Conservation (phyloP, 2,797 vertebrate species). For the Smutsia temminckii region DNA sequence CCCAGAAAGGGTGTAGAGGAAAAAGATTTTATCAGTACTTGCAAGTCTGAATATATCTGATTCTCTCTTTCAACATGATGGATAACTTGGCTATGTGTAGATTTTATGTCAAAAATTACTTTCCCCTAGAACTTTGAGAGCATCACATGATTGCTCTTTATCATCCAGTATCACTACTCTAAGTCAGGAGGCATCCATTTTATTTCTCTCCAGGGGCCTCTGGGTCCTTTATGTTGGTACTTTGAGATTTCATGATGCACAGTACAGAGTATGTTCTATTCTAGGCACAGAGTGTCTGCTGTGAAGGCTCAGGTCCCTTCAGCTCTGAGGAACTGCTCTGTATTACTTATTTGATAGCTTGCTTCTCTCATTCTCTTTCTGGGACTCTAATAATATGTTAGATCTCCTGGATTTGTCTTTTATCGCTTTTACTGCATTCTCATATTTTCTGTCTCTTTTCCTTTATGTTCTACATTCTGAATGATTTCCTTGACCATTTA, state of each 20-base stretch:
- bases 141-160: not conserved
- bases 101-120: not conserved
- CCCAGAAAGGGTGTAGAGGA: not conserved
- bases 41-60: not conserved
- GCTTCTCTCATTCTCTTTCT: not conserved
- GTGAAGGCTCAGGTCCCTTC: accelerated
- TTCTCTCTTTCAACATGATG: not conserved
- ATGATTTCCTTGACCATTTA: not conserved
- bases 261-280: not conserved
- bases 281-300: not conserved
- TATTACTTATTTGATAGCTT: not conserved
- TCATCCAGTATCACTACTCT: too few species aligned
- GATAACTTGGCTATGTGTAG: not conserved
- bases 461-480: not conserved
- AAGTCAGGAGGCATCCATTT: not conserved
- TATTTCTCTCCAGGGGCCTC: not conserved
- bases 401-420: not conserved
- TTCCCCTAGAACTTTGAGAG: not conserved
- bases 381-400: not conserved
- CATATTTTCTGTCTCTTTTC: not conserved
- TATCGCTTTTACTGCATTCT: not conserved
- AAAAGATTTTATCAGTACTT: not conserved
- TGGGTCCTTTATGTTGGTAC: not conserved
- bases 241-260: slow-evolving; percentile 27
- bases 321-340: not conserved